A percentile compares a stretch with the other conserved stretches of the same genome.
These are phyloP conservation scores for Dreissena rostriformis DNA, from an alignment of 1,140 invertebrate genomes.

Conservation along the genomic window DNA sequence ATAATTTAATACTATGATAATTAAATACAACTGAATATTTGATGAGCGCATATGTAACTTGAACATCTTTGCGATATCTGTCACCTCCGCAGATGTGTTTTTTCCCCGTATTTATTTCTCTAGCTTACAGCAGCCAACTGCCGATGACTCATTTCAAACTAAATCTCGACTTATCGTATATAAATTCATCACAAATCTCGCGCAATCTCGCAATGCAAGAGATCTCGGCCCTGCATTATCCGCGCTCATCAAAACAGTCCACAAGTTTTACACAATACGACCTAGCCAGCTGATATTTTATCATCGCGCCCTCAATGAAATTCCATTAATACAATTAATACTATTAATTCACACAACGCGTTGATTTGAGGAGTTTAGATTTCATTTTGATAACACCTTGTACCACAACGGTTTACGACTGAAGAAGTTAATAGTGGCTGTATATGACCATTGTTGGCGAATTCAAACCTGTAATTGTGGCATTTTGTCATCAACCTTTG, in stretches of 20 bases:
- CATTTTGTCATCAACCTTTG: constrained; percentile 47
- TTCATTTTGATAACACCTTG: neutral
- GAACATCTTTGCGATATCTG: no score
- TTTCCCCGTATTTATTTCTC: no score
- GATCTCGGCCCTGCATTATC: no score
- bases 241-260: neutral
- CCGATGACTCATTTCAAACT: no score
- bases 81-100: no score
- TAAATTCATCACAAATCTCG: no score
- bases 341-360: constrained; percentile 4
- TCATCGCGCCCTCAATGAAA: neutral
- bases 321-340: constrained; percentile 11
- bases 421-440: constrained; percentile 17
- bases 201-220: no score
- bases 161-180: no score
- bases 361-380: neutral
- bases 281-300: neutral
- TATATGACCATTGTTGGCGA: constrained; percentile 13
- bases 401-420: constrained; percentile 18
- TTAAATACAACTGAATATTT: no score
- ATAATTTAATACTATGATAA: no score
- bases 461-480: constrained; percentile 51
- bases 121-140: no score
- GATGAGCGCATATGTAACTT: no score
- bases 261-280: neutral